Conservation (phyloP, 64 coral and sea anemone genomes). For the Dendrophyllia cribrosa region DNA sequence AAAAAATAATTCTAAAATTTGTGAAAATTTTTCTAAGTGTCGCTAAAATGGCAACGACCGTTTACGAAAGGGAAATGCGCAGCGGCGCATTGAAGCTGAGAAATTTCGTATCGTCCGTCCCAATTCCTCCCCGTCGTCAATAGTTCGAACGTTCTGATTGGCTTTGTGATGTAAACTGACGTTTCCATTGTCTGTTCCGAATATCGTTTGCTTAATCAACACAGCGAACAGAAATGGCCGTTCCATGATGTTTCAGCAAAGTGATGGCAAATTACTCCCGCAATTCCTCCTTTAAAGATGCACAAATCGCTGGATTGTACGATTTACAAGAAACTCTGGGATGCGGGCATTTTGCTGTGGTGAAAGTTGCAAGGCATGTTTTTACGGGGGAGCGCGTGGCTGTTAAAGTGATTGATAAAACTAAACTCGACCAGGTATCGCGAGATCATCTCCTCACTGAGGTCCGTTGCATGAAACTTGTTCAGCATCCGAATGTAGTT, state of each 20-base stretch:
- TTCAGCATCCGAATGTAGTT: conserved; percentile 99
- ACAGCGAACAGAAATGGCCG: conserved; percentile 12
- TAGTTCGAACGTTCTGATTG: conserved; percentile 51
- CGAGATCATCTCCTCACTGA: conserved; percentile 93
- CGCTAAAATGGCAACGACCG: no score
- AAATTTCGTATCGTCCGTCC: no score
- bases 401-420: conserved; percentile 99
- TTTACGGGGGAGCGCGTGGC: conserved; percentile 98
- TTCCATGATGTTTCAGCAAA: not conserved
- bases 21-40: no score
- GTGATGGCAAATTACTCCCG: conserved; percentile 63
- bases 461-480: conserved; percentile 99
- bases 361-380: conserved; percentile 97
- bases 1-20: no score
- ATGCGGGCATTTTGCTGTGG: conserved; percentile 96
- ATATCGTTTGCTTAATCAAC: conserved; percentile 25
- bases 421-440: conserved; percentile 94
- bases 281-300: conserved; percentile 70
- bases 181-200: conserved; percentile 49
- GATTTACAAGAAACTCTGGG: conserved; percentile 97
- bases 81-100: no score
- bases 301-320: conserved; percentile 95
- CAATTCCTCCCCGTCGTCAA: conserved; percentile 29
- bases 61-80: no score
- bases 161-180: conserved; percentile 59